A percentile compares a stretch with the other conserved stretches of the same genome.
These are phyloP conservation scores for Premnoplex brunnescens DNA, from an alignment of 2,797 vertebrate genomes.

Conservation along the genomic window DNA sequence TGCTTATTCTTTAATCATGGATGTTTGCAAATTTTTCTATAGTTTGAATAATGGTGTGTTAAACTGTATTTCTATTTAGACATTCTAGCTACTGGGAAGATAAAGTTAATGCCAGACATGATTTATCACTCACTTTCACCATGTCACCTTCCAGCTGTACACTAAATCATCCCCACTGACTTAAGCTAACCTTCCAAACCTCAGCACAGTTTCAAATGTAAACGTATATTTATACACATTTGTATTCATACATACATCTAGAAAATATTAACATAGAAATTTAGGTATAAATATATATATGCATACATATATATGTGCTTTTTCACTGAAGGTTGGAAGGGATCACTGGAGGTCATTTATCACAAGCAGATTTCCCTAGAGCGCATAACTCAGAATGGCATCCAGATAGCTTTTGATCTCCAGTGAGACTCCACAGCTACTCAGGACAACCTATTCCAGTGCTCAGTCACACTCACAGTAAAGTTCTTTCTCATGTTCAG, in stretches of 20 bases:
- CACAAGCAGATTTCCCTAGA: background rate
- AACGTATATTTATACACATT: background rate
- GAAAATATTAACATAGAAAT: background rate
- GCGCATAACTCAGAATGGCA: background rate
- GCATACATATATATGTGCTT: background rate
- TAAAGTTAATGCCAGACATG: background rate
- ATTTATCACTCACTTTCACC: background rate
- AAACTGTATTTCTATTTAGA: slow-evolving; percentile 1
- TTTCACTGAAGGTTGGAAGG: background rate
- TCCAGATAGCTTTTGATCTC: background rate
- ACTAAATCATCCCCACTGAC: background rate
- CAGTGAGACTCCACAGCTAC: background rate
- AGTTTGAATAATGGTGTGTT: background rate
- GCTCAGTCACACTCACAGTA: background rate
- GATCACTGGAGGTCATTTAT: background rate
- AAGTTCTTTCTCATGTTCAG: background rate
- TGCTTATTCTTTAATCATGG: background rate
- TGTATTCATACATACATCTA: background rate
- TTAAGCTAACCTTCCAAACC: background rate
- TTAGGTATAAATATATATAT: background rate
- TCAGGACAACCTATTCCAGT: background rate
- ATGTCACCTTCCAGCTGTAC: background rate
- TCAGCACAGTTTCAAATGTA: background rate
- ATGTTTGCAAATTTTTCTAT: background rate
- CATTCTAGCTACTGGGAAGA: background rate